Conservation (phyloP, 2,888 invertebrate genomes). For the Orthonevra nobilis region DNA sequence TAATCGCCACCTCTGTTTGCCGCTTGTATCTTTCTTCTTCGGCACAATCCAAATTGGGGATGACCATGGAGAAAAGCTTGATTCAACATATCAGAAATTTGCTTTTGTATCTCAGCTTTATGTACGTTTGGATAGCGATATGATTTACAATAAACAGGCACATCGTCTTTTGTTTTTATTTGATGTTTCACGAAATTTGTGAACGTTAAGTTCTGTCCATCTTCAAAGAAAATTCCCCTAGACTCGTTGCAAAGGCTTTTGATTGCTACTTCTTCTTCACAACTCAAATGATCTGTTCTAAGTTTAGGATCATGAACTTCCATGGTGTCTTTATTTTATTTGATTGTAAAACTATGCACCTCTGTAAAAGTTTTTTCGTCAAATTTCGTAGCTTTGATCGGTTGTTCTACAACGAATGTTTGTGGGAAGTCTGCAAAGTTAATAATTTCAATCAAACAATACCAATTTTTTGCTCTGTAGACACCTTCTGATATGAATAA, state of each 20-base stretch:
- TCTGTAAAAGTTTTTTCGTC: too few species aligned
- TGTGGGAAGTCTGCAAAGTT: not conserved
- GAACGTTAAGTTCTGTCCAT: constrained; percentile 39
- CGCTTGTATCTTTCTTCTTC: constrained; percentile 41
- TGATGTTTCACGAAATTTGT: constrained; percentile 72
- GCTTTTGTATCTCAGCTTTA: constrained; percentile 73
- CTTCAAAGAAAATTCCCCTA: constrained; percentile 34
- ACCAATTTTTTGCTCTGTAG: constrained; percentile 28
- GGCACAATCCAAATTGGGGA: constrained; percentile 33
- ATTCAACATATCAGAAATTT: constrained; percentile 73
- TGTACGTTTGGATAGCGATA: constrained; percentile 75
- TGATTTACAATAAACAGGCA: constrained; percentile 73
- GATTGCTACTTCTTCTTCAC: constrained; percentile 12
- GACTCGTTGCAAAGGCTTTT: constrained; percentile 47
- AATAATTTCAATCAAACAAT: constrained; percentile 21
- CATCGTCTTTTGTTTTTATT: constrained; percentile 72
- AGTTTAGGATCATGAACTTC: too few species aligned
- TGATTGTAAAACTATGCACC: not conserved
- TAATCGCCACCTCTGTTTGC: constrained; percentile 53
- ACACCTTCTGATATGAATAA: constrained; percentile 38
- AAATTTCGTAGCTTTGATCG: not conserved
- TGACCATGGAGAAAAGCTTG: constrained; percentile 38
- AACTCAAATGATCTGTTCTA: constrained; percentile 4
- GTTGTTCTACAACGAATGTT: constrained; percentile 6
- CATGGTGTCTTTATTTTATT: constrained; percentile 69